phyloP scores from a whole-genome alignment of 2,113 vertebrate species.

The Oryzias woworae region DNA sequence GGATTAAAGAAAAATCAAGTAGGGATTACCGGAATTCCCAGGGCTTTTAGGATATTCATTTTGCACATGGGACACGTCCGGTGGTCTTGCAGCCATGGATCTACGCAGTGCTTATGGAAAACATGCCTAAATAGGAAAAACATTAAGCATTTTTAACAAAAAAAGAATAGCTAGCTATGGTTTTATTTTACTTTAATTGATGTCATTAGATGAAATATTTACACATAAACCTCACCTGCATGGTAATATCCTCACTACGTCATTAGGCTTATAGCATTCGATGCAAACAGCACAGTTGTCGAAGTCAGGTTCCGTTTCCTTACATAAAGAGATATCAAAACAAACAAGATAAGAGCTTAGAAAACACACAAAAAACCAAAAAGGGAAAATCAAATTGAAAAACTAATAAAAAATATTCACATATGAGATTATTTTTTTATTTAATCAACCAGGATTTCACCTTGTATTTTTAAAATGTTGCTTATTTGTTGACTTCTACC shows the following conservation, averaged over 20 bases:
- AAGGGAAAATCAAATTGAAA: not conserved
- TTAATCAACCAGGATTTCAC: no score
- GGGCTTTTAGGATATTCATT: slow-evolving; percentile 98
- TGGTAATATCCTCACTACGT: slow-evolving; percentile 92
- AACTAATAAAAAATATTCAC: not conserved
- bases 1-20: not conserved
- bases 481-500: no score
- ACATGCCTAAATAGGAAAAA: slow-evolving; percentile 82
- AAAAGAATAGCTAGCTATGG: not conserved
- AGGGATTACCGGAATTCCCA: slow-evolving; percentile 91
- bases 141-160: not conserved
- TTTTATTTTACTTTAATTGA: not conserved
- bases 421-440: not conserved
- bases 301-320: slow-evolving; percentile 97
- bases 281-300: slow-evolving; percentile 99
- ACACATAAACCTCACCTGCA: slow-evolving; percentile 82
- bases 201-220: not conserved
- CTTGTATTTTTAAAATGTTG: no score
- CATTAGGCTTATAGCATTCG: slow-evolving; percentile 95
- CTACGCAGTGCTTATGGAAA: slow-evolving; percentile 98
- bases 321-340: slow-evolving; percentile 46
- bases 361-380: not conserved
- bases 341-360: slow-evolving; percentile 1
- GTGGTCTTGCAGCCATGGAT: slow-evolving; percentile 97
- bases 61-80: slow-evolving; percentile 99